Evolutionary conservation across 64 coral and sea anemone genomes (phyloP).

Genomic region (Pocillopora verrucosa): DNA sequence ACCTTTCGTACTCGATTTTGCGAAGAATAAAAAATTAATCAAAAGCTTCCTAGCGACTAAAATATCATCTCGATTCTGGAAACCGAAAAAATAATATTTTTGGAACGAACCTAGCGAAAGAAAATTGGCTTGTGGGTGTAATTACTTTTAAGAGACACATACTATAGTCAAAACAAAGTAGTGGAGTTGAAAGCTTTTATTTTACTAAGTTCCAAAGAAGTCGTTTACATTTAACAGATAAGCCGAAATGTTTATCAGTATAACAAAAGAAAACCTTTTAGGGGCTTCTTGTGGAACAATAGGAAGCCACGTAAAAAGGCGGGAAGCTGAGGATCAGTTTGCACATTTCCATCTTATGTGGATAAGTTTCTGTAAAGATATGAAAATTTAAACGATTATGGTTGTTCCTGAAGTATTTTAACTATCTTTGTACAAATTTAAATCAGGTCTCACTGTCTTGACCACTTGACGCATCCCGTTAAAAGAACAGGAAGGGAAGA

Average conservation of each 20-base stretch:
- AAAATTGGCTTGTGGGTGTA: not conserved
- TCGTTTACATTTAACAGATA: constrained; percentile 27
- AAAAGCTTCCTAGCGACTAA: not conserved
- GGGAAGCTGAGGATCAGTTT: constrained; percentile 51
- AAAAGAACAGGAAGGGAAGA: too few species aligned
- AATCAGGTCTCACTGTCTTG: not conserved
- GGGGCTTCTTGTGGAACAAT: constrained; percentile 66
- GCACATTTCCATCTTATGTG: not conserved
- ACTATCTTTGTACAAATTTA: not conserved
- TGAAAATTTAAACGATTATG: constrained; percentile 13
- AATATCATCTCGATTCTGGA: not conserved
- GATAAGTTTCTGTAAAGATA: constrained; percentile 5
- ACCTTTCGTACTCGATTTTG: not conserved
- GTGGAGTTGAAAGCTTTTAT: not conserved
- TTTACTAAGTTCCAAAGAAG: not conserved
- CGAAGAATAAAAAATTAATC: constrained; percentile 16
- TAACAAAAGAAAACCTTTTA: constrained; percentile 84
- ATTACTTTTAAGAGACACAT: not conserved
- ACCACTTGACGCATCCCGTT: too few species aligned
- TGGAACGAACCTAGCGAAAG: not conserved
- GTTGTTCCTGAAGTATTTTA: not conserved
- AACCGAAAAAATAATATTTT: not conserved
- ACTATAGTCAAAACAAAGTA: not conserved
- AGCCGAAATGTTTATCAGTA: constrained; percentile 61
- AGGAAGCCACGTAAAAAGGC: constrained; percentile 7